Percentiles rank a stretch among this genome's conserved stretches.
These are phyloP conservation scores for Euglossa dilemma DNA, from an alignment of 1,140 invertebrate species.

Conservation along the genomic window DNA sequence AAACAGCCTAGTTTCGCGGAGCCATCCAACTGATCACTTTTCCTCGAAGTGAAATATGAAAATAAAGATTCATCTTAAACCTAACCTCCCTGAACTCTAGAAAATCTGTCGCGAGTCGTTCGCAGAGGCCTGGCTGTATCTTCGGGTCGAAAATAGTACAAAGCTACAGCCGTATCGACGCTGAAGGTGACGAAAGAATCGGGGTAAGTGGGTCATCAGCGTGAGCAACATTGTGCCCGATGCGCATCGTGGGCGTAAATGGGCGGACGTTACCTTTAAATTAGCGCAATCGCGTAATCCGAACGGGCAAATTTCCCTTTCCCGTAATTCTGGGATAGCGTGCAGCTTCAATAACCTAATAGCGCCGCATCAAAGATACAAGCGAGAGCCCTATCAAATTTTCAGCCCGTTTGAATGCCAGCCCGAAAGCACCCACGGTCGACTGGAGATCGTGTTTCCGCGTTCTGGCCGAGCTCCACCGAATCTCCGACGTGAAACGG, in stretches of 20 bases:
- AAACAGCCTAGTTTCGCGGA: too few relatives aligned
- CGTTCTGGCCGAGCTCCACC: not conserved
- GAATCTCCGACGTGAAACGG: not conserved
- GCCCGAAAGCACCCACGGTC: too few relatives aligned
- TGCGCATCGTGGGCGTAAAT: constrained; percentile 57
- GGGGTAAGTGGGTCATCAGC: constrained; percentile 59
- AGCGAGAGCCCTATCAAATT: constrained; percentile 10
- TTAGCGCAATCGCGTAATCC: constrained; percentile 41
- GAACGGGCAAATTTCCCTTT: constrained; percentile 27
- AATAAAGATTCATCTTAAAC: too few relatives aligned
- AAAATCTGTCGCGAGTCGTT: too few relatives aligned
- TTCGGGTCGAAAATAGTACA: not conserved
- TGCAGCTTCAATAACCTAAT: constrained; percentile 4
- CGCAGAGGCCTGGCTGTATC: not conserved
- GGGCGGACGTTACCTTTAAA: constrained; percentile 40
- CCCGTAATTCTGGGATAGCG: constrained; percentile 15
- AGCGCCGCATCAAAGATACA: not conserved
- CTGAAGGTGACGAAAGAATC: constrained; percentile 59
- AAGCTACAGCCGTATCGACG: constrained; percentile 23
- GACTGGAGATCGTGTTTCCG: not conserved
- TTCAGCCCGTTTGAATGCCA: constrained; percentile 5
- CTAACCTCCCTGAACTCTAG: too few relatives aligned
- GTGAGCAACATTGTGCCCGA: constrained; percentile 49
- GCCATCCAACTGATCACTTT: too few relatives aligned
- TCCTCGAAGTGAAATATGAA: too few relatives aligned